Evolutionary conservation across 2,888 invertebrate genomes (phyloP).

Genomic region (Chouioia cunea): DNA sequence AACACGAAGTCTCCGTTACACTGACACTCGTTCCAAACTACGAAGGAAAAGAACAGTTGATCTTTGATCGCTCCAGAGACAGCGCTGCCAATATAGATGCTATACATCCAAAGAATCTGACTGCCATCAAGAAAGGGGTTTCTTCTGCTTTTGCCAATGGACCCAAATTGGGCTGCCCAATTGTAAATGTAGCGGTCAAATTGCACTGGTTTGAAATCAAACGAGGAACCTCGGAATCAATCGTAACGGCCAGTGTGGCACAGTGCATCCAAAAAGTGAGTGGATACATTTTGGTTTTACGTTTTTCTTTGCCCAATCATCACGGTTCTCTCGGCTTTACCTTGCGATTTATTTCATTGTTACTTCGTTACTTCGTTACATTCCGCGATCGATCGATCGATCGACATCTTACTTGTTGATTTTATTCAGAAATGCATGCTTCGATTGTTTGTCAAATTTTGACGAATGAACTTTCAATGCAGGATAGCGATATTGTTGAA

Average conservation of each 20-base stretch:
- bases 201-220: conserved; percentile 82
- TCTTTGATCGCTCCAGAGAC: conserved; percentile 78
- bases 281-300: not conserved
- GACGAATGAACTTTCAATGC: conserved; percentile 6
- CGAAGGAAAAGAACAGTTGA: conserved; percentile 64
- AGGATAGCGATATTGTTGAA: conserved; percentile 39
- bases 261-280: conserved; percentile 85
- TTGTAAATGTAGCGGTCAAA: conserved; percentile 81
- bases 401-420: not conserved
- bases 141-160: conserved; percentile 81
- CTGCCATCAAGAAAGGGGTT: conserved; percentile 81
- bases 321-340: too few species aligned
- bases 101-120: conserved; percentile 76
- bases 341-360: too few species aligned
- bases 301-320: too few species aligned
- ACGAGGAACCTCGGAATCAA: conserved; percentile 83
- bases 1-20: conserved; percentile 75
- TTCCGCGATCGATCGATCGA: conserved; percentile 8
- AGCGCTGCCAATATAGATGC: conserved; percentile 77
- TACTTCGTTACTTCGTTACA: not conserved
- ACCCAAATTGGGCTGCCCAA: conserved; percentile 87
- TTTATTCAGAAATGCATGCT: not conserved
- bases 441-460: conserved; percentile 2
- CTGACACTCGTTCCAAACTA: conserved; percentile 74
- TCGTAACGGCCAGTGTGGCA: conserved; percentile 84